phyloP scores from a whole-genome alignment of 2,888 invertebrate species.

The Ceriagrion tenellum region DNA sequence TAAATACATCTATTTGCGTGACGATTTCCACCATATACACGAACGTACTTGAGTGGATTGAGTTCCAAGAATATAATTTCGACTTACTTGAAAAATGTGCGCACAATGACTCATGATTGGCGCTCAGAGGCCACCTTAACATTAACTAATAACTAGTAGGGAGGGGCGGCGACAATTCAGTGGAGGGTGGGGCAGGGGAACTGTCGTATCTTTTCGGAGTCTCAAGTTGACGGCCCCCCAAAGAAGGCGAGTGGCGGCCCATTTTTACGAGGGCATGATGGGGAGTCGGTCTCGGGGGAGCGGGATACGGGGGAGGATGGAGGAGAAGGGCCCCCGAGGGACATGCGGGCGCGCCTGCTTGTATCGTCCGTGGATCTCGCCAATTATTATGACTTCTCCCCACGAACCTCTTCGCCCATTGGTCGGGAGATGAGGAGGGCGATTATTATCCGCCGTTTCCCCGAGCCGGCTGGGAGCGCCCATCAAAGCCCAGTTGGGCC shows the following conservation, averaged over 20 bases:
- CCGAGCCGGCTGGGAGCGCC: slow-evolving; percentile 30
- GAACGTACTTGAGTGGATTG: no score
- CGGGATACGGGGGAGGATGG: not conserved
- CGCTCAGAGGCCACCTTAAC: no score
- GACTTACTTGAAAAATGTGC: no score
- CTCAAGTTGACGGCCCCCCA: not conserved
- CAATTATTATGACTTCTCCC: slow-evolving; percentile 62
- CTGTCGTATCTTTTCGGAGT: not conserved
- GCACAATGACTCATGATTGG: no score
- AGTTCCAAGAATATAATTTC: no score
- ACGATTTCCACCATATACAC: no score
- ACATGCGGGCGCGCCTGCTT: not conserved
- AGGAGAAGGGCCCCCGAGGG: not conserved
- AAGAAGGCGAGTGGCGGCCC: not conserved
- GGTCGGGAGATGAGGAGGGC: slow-evolving; percentile 23
- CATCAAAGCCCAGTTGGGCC: slow-evolving; percentile 41
- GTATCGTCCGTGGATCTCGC: slow-evolving; percentile 34
- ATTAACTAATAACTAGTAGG: no score
- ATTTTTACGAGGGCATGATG: slow-evolving; percentile 16
- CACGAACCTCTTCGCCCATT: not conserved
- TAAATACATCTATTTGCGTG: no score
- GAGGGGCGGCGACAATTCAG: not conserved
- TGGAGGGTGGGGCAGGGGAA: not conserved
- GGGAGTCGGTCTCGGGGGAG: not conserved
- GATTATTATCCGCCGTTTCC: slow-evolving; percentile 60